Evolutionary conservation across 2,797 vertebrate species (phyloP), one percentile per base, ranked within the genome.

Genomic region (Peromyscus eremicus): DNA sequence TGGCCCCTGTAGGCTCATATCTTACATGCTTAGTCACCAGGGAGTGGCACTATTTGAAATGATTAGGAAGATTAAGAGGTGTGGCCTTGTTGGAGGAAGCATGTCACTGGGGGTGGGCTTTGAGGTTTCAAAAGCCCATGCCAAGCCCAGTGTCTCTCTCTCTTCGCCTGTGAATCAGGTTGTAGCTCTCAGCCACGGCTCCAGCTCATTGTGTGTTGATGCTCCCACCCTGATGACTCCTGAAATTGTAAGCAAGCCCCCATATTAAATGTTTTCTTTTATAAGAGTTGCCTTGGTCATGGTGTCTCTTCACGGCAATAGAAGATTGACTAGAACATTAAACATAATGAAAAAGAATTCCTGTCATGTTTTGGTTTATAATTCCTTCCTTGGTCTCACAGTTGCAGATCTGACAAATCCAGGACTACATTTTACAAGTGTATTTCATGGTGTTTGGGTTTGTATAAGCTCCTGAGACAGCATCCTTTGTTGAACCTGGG

Each of bases 331-430:
- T 9, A 68, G 43, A 66, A 14, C 19, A 43, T 84, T 92, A 92
- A 97, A 93, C 6, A 25, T 89, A 91, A 82, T 87, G 73, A 92
- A 88, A 86, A 83, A 82, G 55, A 66, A 92, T 75, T 76, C 1
- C 70, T 79, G 40, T 87, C 62, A 82, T 87, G 10, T 40, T 93
- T 96, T 19, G 32, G 29, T 91, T 94, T 93, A 25, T 92, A 92
- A 77, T 73, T 83, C 14, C 17, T 94, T 91, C 93, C n/a, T 95
- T 89, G 81, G 93, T 92, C 85, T 77, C 83, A 77, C 19, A 49
- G 62, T 37, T 70, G 40, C 46, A 73, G 43, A 70, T 75, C 37
- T 84, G 21, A 70, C 84, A 96, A 92, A 84, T 25, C 21, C 6
- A 71, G 83, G 55, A 68, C 32, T 1, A 5, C 90, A 77, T 84